Evolutionary conservation across 2,888 invertebrate species (phyloP).

Genomic region (Drosophila percnosoma): DNA sequence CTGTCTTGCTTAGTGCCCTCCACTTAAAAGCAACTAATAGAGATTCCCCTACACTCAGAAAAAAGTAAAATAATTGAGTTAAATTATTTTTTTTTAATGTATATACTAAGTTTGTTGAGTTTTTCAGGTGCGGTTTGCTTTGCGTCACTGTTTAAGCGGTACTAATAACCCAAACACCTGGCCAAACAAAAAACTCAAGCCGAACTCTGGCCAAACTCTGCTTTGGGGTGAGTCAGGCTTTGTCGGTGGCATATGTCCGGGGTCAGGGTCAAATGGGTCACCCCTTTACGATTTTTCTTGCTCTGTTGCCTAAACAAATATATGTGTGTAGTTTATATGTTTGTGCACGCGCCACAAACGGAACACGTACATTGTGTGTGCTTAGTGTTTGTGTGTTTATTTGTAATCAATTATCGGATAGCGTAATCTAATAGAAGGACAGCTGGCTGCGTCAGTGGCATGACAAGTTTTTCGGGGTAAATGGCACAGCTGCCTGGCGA

Average conservation of each 20-base stretch:
- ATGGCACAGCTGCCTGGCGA: constrained; percentile 36
- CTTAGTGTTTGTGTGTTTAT: constrained; percentile 43
- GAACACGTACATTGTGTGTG: constrained; percentile 31
- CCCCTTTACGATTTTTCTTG: constrained; percentile 48
- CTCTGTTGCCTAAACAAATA: constrained; percentile 64
- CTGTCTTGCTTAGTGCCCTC: constrained; percentile 19
- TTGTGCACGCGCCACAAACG: constrained; percentile 7
- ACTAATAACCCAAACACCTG: constrained; percentile 56
- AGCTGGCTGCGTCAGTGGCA: constrained; percentile 49
- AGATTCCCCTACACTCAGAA: constrained; percentile 39
- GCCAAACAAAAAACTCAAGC: constrained; percentile 53
- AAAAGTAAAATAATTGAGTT: neutral
- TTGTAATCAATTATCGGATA: constrained; percentile 76
- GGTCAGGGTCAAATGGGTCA: constrained; percentile 66
- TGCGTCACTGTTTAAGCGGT: neutral
- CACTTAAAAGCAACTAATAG: constrained; percentile 63
- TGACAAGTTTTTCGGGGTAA: constrained; percentile 21
- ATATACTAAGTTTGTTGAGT: constrained; percentile 41
- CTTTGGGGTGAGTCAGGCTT: constrained; percentile 48
- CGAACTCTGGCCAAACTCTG: neutral
- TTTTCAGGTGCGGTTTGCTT: constrained; percentile 35
- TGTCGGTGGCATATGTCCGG: constrained; percentile 8
- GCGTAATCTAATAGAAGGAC: constrained; percentile 62
- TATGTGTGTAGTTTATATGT: constrained; percentile 32
- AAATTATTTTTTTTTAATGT: neutral